Conservation (phyloP, 2,797 vertebrate genomes). For the Iguana delicatissima region DNA sequence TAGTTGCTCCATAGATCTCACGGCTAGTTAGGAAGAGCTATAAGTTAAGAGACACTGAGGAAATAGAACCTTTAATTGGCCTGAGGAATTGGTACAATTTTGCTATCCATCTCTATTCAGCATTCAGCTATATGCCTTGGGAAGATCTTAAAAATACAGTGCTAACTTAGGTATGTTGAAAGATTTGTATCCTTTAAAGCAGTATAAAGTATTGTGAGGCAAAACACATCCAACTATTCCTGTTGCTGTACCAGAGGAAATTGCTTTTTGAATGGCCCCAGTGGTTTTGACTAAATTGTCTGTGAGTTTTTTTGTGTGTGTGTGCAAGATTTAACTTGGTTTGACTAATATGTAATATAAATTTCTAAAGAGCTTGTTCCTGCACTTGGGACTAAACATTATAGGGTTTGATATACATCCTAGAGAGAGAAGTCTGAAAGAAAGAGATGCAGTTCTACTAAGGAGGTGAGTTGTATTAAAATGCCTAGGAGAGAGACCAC, state of each 20-base stretch:
- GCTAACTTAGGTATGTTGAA: not conserved
- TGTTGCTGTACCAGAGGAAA: not conserved
- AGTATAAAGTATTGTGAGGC: constrained; percentile 10
- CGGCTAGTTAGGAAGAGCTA: not conserved
- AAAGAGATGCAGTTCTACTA: not conserved
- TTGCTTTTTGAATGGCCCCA: not conserved
- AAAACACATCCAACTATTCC: not conserved
- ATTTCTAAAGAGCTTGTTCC: not conserved
- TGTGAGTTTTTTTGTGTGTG: not conserved
- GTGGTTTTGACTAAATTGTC: not conserved
- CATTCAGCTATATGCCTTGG: not conserved
- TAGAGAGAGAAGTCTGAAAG: not conserved
- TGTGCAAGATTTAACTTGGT: not conserved
- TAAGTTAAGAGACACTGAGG: fast-evolving
- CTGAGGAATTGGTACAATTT: not conserved
- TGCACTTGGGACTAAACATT: not conserved
- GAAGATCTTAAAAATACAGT: not conserved
- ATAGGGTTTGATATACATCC: not conserved
- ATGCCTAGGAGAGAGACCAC: not conserved
- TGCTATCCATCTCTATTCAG: fast-evolving
- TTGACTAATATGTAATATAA: fast-evolving
- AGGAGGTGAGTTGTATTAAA: not conserved
- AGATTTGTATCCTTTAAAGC: constrained; percentile 10
- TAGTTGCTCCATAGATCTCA: not conserved
- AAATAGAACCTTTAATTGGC: not conserved